Conservation (phyloP, 1,140 invertebrate species). For the Musca vetustissima region DNA sequence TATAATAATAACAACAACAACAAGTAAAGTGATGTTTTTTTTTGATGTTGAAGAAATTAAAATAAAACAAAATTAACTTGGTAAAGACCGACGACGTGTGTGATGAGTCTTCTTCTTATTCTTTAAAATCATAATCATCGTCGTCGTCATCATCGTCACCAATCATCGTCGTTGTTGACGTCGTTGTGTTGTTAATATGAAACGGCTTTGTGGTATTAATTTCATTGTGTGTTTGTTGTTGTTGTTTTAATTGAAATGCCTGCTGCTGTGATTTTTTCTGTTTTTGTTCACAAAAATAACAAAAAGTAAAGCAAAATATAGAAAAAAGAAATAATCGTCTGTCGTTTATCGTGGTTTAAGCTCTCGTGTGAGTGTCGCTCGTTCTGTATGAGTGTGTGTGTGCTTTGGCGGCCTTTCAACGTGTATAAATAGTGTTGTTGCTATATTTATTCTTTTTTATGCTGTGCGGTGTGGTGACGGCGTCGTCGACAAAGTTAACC, state of each 20-base stretch:
- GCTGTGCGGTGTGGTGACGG: neutral
- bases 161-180: too few species aligned
- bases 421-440: neutral
- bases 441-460: constrained; percentile 3
- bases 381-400: too few species aligned
- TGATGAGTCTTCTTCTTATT: neutral
- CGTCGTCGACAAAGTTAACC: neutral
- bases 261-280: too few species aligned
- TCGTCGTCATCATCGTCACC: neutral
- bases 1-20: neutral
- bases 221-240: too few species aligned
- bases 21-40: neutral
- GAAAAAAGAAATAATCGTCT: too few species aligned
- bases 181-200: too few species aligned
- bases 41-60: neutral
- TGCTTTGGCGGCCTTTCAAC: too few species aligned
- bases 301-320: neutral
- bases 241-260: too few species aligned
- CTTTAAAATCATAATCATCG: too few species aligned
- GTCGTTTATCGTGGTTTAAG: too few species aligned
- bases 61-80: neutral
- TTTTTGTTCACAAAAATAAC: neutral
- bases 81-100: neutral
- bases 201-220: too few species aligned
- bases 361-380: too few species aligned